Percentiles rank a stretch among this genome's conserved stretches.
Evolutionary conservation across 2,888 invertebrate genomes (phyloP).

Genomic region (Clitarchus hookeri): DNA sequence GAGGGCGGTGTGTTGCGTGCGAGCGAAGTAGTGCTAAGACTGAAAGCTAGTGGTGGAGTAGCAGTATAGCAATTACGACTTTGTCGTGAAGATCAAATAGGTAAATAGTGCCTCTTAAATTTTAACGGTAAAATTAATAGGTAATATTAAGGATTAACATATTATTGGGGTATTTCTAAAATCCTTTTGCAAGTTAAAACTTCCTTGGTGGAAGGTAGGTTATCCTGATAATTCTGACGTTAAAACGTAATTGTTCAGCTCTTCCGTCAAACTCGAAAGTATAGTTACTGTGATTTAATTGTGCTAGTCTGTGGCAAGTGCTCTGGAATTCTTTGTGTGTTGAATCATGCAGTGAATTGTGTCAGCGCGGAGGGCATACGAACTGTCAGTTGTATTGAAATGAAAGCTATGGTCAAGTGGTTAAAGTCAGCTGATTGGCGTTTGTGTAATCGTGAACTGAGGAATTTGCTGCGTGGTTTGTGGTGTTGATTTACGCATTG

Average conservation of each 20-base stretch:
- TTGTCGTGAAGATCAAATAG: conserved; percentile 32
- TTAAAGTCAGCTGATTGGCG: conserved; percentile 37
- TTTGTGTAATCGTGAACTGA: background rate
- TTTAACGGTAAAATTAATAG: background rate
- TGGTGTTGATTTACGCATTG: background rate
- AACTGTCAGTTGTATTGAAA: conserved; percentile 36
- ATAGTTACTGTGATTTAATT: background rate
- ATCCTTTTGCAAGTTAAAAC: background rate
- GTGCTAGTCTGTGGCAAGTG: background rate
- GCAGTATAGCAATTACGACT: conserved; percentile 29
- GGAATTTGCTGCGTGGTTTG: background rate
- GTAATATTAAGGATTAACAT: conserved; percentile 2
- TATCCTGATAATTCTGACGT: conserved; percentile 46
- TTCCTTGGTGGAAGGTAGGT: conserved; percentile 50
- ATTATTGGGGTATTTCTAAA: background rate
- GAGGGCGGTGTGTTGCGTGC: conserved; percentile 38
- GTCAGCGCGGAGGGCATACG: background rate
- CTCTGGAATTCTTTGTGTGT: background rate
- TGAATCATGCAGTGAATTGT: background rate
- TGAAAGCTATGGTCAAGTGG: conserved; percentile 28
- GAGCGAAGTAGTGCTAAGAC: conserved; percentile 36
- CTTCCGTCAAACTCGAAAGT: background rate
- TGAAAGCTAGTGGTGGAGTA: conserved; percentile 25
- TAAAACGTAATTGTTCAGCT: background rate
- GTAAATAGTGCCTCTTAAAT: conserved; percentile 30